Evolutionary conservation across 2,797 vertebrate species (phyloP), one percentile per base, ranked within the genome.

Genomic region (Enteromius treurensis): DNA sequence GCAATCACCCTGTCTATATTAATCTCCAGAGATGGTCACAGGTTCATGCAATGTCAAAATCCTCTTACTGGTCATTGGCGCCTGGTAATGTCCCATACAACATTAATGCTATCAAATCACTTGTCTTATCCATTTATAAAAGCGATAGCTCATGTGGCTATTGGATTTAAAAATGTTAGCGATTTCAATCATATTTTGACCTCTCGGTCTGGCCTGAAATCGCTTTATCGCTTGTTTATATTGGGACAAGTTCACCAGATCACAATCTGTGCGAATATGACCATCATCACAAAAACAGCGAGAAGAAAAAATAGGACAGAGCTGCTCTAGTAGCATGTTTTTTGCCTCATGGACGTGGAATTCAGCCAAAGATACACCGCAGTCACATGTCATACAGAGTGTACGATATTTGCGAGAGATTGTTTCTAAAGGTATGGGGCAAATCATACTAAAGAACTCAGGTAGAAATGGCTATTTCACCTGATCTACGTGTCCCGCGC

Each of bases 101-200:
- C 55, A 65, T 37, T 91, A 91, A 93, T 90, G 79, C 87, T 86
- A 85, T 92, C 89, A 88, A 87, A 88, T 90, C 88, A 87, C 83
- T 51, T 14, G 42, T 32, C 86, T 91, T 86, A 92, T 93, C 91
- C 89, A 85, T 76, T 93, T 92, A 92, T 75, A 73, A 81, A 85
- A 82, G 86, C 88, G 90, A 90, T 87, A 87, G 47, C 76, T 78
- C 37, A 32, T 49, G 79, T 88, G 89, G 85, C 87, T 82, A 19
- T 73, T 85, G 81, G 88, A 92, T 93, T 86, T 93, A 91, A 29
- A 75, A n/a, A n/a, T 1, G 51, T 67, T 80, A 86, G 75, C 42
- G 76, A 87, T 83, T 82, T 37, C 53, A 79, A 70, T 47, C 45
- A 42, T 42, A 49, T 23, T 49, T 45, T 86, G 74, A 81, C 82